A percentile compares a stretch with the other conserved stretches of the same genome.
phyloP scores from a whole-genome alignment of 1,140 invertebrate species.

The Dolichoris vasculosae region DNA sequence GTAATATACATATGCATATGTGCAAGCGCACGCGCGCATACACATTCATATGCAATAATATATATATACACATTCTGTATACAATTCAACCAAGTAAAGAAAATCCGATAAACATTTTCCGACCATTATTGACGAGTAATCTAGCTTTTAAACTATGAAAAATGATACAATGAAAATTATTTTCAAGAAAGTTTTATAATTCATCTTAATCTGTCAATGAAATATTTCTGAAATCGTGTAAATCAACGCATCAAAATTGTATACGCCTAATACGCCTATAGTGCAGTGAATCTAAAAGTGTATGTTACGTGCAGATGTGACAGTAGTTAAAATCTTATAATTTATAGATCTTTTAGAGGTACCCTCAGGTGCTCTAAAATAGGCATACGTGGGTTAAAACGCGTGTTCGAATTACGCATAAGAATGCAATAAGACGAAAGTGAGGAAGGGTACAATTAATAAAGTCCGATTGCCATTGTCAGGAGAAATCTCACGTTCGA shows the following conservation, averaged over 20 bases:
- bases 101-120: neutral
- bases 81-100: neutral
- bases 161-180: neutral
- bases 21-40: no score
- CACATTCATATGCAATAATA: no score
- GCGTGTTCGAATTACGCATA: neutral
- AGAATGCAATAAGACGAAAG: neutral
- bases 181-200: neutral
- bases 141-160: neutral
- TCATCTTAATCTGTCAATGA: neutral
- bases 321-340: neutral
- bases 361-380: neutral
- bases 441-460: neutral
- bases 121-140: neutral
- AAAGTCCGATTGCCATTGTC: neutral
- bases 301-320: neutral
- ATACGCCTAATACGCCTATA: neutral
- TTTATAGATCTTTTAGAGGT: neutral
- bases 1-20: no score
- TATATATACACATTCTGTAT: neutral
- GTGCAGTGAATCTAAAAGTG: neutral
- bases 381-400: neutral
- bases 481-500: constrained; percentile 13
- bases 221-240: neutral
- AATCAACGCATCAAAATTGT: neutral